Evolutionary conservation across 2,888 invertebrate genomes (phyloP), one percentile per base, ranked within the genome.

Genomic region (Diarsia brunnea): DNA sequence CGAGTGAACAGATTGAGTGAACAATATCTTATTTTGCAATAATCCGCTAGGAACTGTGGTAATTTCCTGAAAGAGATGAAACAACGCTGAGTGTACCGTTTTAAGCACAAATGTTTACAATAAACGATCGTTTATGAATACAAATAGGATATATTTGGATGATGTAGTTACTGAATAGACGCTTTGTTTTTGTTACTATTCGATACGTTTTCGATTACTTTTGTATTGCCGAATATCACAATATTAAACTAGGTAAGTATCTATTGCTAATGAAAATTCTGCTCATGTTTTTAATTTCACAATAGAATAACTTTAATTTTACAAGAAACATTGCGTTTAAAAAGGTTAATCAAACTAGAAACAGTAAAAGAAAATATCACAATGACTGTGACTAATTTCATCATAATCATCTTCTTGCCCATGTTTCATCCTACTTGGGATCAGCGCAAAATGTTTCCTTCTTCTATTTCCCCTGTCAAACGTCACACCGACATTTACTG

Each of bases 21-120:
- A 96, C 95, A 96, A 96, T 96, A 96, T 96, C 96, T 96, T 96
- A 95, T 95, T 95, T 95, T 92, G 94, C 94, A 93, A 95, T 95
- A 95, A 95, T 95, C 95, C 95, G 91, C 91, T 92, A 94, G 95
- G 95, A 94, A 94, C 93, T 92, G 89, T 94, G 94, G 95, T 95
- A 96, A 96, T 96, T 96, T 96, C 96, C 96, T 96, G 95, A 91
- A 91, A 92, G 94, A 93, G 95, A 96, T 95, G 95, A 92, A 92
- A 93, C 90, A 89, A 88, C 92, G 92, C 85, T 91, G 90, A 92
- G 90, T 90, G 91, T 90, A 89, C 88, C 91, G 88, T 94, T 94
- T 93, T 91, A 93, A 93, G 93, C 91, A 90, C 91, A 88, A 79
- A 81, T 91, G 89, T 94, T 94, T 93, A 92, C 89, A 89, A 87